These are phyloP conservation scores for Sylvilagus bachmani DNA, from an alignment of 2,113 vertebrate genomes.

Conservation along the genomic window DNA sequence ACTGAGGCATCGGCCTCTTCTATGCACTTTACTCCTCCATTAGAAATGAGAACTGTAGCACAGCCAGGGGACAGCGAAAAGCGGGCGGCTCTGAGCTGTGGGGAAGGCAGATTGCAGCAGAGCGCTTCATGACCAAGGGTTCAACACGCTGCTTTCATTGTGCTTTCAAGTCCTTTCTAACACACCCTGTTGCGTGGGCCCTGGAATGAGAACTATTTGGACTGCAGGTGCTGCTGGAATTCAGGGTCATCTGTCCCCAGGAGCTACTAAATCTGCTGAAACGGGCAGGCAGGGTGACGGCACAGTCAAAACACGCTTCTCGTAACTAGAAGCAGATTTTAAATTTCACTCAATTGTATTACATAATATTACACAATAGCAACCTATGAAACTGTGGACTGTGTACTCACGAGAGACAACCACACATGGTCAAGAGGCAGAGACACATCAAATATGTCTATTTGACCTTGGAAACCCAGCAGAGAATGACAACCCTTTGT, in stretches of 20 bases:
- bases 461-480: background rate
- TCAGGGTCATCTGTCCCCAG: conserved; percentile 75
- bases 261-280: conserved; percentile 72
- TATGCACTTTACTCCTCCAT: background rate
- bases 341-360: conserved; percentile 48
- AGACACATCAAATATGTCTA: background rate
- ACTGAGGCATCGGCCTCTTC: background rate
- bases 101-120: background rate
- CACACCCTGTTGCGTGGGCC: conserved; percentile 40
- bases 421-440: background rate
- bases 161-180: conserved; percentile 42
- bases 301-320: conserved; percentile 28
- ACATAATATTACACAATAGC: background rate
- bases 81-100: background rate
- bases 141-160: background rate
- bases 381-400: background rate
- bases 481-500: background rate
- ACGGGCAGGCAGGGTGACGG: conserved; percentile 67
- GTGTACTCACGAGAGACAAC: background rate
- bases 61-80: background rate
- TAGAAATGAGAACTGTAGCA: background rate
- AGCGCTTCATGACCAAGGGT: background rate
- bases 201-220: conserved; percentile 86
- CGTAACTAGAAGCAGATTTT: conserved; percentile 37
- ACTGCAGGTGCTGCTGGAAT: conserved; percentile 81